A percentile compares a stretch with the other conserved stretches of the same genome.
Evolutionary conservation across 2,113 vertebrate species (phyloP).

Genomic region (Alligator mississippiensis): DNA sequence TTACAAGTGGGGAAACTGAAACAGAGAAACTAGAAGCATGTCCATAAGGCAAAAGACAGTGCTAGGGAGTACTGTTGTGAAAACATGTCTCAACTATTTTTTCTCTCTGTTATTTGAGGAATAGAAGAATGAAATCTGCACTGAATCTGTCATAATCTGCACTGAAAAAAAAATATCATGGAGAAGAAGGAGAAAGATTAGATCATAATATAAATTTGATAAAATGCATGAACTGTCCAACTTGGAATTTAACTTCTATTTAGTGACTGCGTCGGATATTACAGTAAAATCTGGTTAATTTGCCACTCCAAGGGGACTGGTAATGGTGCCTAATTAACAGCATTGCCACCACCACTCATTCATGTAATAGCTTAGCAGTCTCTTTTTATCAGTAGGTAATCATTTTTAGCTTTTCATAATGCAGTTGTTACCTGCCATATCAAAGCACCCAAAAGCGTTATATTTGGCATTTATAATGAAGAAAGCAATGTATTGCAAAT

Average conservation of each 20-base stretch:
- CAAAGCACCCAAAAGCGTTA: too few species aligned
- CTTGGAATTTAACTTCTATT: background rate
- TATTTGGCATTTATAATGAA: too few species aligned
- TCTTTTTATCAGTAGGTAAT: too few species aligned
- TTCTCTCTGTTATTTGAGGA: background rate
- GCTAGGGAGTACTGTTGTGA: background rate
- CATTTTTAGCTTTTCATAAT: too few species aligned
- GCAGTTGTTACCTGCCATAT: too few species aligned
- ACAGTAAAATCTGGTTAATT: too few species aligned
- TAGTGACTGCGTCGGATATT: background rate
- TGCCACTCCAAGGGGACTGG: too few species aligned
- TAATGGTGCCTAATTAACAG: too few species aligned
- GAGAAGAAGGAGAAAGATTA: background rate
- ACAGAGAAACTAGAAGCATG: background rate
- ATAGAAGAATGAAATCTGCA: background rate
- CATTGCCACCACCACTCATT: too few species aligned
- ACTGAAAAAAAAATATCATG: background rate
- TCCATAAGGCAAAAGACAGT: background rate
- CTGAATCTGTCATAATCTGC: background rate
- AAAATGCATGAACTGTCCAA: background rate
- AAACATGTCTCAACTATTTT: background rate
- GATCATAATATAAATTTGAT: background rate
- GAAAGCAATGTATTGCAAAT: too few species aligned
- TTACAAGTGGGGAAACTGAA: too few species aligned
- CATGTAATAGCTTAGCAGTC: too few species aligned